Conservation (phyloP, 2,113 vertebrate species). For the Mustela nigripes region DNA sequence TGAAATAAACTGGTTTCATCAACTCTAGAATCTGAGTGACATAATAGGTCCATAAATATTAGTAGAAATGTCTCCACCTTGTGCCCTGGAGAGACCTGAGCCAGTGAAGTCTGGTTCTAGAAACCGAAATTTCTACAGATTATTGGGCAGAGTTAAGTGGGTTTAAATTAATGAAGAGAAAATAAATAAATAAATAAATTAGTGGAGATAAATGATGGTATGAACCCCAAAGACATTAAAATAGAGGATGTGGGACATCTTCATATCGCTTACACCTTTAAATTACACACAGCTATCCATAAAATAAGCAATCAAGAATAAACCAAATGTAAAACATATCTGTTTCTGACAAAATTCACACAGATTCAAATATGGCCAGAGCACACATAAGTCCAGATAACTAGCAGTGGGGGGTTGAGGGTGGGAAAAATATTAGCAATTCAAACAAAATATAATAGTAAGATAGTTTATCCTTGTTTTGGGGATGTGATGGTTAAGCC, state of each 20-base stretch:
- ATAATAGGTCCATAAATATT: background rate
- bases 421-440: background rate
- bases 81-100: background rate
- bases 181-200: background rate
- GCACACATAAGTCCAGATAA: background rate
- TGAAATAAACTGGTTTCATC: background rate
- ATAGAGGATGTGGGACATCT: background rate
- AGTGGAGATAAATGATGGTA: background rate
- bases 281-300: background rate
- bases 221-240: constrained; percentile 4
- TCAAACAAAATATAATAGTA: background rate
- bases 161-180: background rate
- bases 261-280: background rate
- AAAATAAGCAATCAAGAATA: constrained; percentile 1
- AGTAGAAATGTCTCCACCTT: background rate
- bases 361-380: background rate
- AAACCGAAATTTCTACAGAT: background rate
- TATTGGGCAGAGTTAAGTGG: background rate
- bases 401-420: background rate
- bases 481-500: background rate
- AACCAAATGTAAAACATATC: background rate
- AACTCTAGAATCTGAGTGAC: background rate
- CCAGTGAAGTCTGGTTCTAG: background rate
- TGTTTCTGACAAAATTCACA: background rate
- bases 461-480: background rate